Base-by-base conservation (phyloP, 2,113 vertebrate species). In the Nannospalax galili region DNA sequence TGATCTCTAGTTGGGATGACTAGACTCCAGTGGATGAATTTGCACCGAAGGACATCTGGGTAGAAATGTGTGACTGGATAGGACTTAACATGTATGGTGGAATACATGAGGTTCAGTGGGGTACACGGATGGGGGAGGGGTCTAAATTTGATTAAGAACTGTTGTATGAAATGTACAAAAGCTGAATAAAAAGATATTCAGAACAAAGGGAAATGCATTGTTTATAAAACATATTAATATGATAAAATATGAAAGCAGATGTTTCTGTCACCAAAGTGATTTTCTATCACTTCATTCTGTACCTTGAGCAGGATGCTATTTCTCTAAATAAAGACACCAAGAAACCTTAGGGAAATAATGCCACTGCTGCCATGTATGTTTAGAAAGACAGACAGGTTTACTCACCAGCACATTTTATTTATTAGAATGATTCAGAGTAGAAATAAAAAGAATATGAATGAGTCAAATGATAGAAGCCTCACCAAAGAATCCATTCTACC, bases 271-370 rank as follows among this genome's bases (percentile, higher is more conserved):
- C 28, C 3, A 84, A 32, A 45, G 17, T 42, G 42, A 2, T 12
- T 84, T 84, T 75, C 52, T 80, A 87, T 69, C 35, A 72, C 0
- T 72, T 52, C n/a, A 64, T 45, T 64, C 80, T 22, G 19, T 28
- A 78, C 9, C 10, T 45, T 91, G 48, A 84, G 52, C 65, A 75
- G 11, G 45, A 75, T 45, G 67, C 4, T 78, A 40, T 52, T 96
- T 93, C 64, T 95, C 40, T 94, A 91, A 84, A 90, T 89, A 86
- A 94, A 85, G 30, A 94, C 62, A 45, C 37, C 86, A 94, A 52
- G 78, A 92, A 94, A 78, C 26, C 22, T 48, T 32, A 93, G 0
- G 1, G 19, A 74, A 87, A 93, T 74, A 96, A 90, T 80, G 32
- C n/a, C 40, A 79, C 7, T 52, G 19, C n/a, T 91, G 14, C 40